Base-by-base conservation (phyloP, 2,113 vertebrate genomes). In the Rhynchomys soricoides region DNA sequence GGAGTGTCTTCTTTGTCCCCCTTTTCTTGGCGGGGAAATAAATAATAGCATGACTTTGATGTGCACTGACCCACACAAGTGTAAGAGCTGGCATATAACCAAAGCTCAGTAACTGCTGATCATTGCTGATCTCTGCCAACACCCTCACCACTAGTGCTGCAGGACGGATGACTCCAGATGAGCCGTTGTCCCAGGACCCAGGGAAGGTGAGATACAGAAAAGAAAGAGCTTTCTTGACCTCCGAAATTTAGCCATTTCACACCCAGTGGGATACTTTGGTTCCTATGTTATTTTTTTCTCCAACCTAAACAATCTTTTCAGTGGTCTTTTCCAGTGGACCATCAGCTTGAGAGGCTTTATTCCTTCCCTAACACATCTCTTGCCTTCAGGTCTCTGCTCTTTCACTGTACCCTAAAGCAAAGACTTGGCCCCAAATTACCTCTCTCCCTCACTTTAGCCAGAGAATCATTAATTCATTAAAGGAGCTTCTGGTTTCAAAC, bases 401-500 rank as follows among this genome's bases (percentile, higher is more conserved):
- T 1, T 50, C 45, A 16, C 5, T 50, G 8, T 50, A 78, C 12
- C 64, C 59, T 29, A 22, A 71, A 6, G 6, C 8, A 17, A 79
- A 0, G 10, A 73, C 64, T 89, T 78, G 37, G 78, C 7, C 12
- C 29, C 50, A 7, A 59, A 71, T 90, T 48, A 43, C 31, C 12
- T 64, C 34, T 57, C 59, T 29, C 45, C 50, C 4, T 93, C 4
- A 37, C 9, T 70, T 95, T 96, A 82, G 45, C 77, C 50, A 94
- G 37, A 93, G 62, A 86, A 85, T 92, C 19, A 91, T 93, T 86
- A 93, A 45, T n/a, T 68, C 52, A 66, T 59, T 86, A 85, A 88
- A 24, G 85, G 29, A 22, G 94, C 75, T 73, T 64, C 81, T 66
- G 86, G 57, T 86, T 96, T 96, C 66, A 90, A 89, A 90, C 91